Evolutionary conservation across 2,888 invertebrate genomes (phyloP).

Genomic region (Eupithecia dodoneata): DNA sequence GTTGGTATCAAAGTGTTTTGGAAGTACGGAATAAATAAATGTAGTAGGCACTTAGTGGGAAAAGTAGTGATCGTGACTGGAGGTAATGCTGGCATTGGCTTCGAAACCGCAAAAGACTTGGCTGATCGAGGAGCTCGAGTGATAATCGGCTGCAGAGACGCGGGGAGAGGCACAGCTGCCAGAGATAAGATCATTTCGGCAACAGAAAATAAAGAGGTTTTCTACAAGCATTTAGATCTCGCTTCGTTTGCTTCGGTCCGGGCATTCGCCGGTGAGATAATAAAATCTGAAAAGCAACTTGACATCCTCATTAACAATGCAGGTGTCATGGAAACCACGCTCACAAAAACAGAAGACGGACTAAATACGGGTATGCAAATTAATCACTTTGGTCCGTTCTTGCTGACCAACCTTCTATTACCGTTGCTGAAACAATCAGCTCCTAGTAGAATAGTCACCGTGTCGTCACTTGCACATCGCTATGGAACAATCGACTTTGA

Average conservation of each 20-base stretch:
- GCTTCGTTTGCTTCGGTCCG: constrained; percentile 82
- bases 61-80: constrained; percentile 94
- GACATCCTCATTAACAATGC: constrained; percentile 87
- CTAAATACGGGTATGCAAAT: constrained; percentile 84
- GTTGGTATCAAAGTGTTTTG: constrained; percentile 48
- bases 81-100: constrained; percentile 91
- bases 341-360: constrained; percentile 82
- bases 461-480: constrained; percentile 64
- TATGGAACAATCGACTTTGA: constrained; percentile 57
- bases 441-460: constrained; percentile 70
- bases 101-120: constrained; percentile 88
- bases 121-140: constrained; percentile 90
- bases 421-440: constrained; percentile 71
- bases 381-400: constrained; percentile 86
- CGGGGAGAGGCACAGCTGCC: constrained; percentile 86
- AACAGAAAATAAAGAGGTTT: constrained; percentile 62
- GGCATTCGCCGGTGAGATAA: constrained; percentile 84
- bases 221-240: constrained; percentile 76
- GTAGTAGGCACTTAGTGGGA: constrained; percentile 85
- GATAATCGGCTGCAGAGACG: constrained; percentile 91
- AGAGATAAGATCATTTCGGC: constrained; percentile 55
- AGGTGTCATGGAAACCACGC: constrained; percentile 59
- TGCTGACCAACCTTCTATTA: constrained; percentile 85
- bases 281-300: constrained; percentile 77
- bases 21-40: constrained; percentile 60